Conservation (phyloP, 2,113 vertebrate genomes). For the Xenotilapia leptura region DNA sequence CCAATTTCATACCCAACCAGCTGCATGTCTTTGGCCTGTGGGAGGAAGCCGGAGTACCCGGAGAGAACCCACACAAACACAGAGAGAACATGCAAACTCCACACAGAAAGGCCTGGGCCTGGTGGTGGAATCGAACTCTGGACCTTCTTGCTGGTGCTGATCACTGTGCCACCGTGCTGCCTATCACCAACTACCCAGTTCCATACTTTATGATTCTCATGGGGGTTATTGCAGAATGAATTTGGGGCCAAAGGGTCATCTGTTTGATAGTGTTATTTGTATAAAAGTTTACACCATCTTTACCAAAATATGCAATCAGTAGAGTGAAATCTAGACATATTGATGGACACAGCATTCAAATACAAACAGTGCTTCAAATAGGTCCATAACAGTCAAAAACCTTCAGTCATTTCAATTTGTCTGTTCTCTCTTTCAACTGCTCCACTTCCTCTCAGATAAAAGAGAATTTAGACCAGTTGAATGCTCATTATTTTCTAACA, state of each 20-base stretch:
- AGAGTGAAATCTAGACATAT: neutral
- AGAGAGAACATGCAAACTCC: neutral
- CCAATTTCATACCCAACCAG: neutral
- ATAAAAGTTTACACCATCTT: neutral
- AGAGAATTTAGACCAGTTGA: neutral
- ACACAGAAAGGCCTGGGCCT: neutral
- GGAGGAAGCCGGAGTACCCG: rapidly evolving
- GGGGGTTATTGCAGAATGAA: neutral
- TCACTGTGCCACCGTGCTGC: neutral
- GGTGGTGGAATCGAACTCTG: rapidly evolving
- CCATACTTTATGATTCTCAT: neutral
- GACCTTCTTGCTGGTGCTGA: neutral
- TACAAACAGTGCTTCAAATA: neutral
- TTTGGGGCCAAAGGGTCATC: neutral
- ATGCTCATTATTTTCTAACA: neutral
- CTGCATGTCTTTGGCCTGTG: neutral
- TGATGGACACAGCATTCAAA: neutral
- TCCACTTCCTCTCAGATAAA: neutral
- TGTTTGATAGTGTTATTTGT: neutral
- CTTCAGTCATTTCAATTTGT: neutral
- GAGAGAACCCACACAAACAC: neutral
- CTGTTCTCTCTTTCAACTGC: neutral
- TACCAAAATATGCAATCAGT: neutral
- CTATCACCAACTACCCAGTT: neutral
- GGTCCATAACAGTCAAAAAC: neutral